phyloP scores from a whole-genome alignment of 2,888 invertebrate species.

The Rapana venosa region DNA sequence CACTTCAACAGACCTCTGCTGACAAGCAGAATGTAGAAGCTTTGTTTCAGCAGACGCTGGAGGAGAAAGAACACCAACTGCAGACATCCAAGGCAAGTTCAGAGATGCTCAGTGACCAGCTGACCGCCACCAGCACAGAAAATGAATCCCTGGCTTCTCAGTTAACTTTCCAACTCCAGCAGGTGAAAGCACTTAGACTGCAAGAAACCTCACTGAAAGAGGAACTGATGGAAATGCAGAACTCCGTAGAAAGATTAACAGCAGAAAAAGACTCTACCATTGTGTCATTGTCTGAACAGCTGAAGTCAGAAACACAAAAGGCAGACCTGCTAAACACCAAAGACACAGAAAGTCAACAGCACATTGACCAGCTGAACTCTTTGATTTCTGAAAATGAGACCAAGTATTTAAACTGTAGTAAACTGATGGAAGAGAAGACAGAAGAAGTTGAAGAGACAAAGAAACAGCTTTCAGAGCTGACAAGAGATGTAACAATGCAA shows the following conservation, averaged over 20 bases:
- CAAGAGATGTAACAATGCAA: background rate
- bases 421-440: conserved; percentile 27
- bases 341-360: conserved; percentile 24
- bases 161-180: background rate
- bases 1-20: background rate
- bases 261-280: conserved; percentile 26
- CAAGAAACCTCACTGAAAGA: background rate
- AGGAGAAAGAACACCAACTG: conserved; percentile 29
- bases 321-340: background rate
- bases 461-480: background rate
- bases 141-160: conserved; percentile 28
- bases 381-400: conserved; percentile 21
- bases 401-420: background rate
- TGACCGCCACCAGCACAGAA: background rate
- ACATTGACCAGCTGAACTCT: conserved; percentile 2
- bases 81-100: background rate
- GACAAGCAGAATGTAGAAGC: background rate
- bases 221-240: conserved; percentile 28
- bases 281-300: conserved; percentile 21
- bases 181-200: background rate
- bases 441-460: conserved; percentile 21
- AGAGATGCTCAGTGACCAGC: conserved; percentile 27
- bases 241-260: conserved; percentile 9
- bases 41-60: background rate
- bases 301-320: conserved; percentile 11